Percentiles rank a stretch among this genome's conserved stretches.
These are phyloP conservation scores for Adelognathus sp. DNA, from an alignment of 2,888 invertebrate genomes.

Conservation along the genomic window DNA sequence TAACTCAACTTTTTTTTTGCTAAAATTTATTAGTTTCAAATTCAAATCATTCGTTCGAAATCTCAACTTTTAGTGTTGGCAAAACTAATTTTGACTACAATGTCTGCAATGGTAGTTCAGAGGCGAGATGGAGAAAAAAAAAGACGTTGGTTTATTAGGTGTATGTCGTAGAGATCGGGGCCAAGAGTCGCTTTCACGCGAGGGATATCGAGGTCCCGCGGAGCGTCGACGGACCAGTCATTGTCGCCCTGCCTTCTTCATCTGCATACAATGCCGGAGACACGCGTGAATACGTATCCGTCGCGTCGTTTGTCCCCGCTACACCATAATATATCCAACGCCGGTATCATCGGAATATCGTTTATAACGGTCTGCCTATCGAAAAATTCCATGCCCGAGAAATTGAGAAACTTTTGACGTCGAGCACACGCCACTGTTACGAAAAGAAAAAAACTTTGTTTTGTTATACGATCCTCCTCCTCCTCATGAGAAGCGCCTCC, in stretches of 20 bases:
- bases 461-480: no score
- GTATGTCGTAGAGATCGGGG: slow-evolving; percentile 43
- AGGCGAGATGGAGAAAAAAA: neutral
- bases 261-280: slow-evolving; percentile 80
- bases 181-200: slow-evolving; percentile 58
- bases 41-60: no score
- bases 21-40: no score
- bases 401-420: slow-evolving; percentile 30
- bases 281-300: slow-evolving; percentile 66
- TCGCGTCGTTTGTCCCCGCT: no score
- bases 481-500: no score
- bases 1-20: no score
- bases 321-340: no score
- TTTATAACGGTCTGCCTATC: slow-evolving; percentile 68
- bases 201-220: slow-evolving; percentile 64
- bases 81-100: no score
- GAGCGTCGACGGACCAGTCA: slow-evolving; percentile 75
- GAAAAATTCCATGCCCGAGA: slow-evolving; percentile 52
- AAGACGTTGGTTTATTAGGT: slow-evolving; percentile 17
- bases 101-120: neutral
- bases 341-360: slow-evolving; percentile 74
- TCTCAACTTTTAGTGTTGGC: no score
- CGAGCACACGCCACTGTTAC: slow-evolving; percentile 27
- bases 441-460: neutral
- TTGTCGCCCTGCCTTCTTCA: slow-evolving; percentile 81